Conservation (phyloP, 2,888 invertebrate genomes). For the Trichogramma dendrolimi region DNA sequence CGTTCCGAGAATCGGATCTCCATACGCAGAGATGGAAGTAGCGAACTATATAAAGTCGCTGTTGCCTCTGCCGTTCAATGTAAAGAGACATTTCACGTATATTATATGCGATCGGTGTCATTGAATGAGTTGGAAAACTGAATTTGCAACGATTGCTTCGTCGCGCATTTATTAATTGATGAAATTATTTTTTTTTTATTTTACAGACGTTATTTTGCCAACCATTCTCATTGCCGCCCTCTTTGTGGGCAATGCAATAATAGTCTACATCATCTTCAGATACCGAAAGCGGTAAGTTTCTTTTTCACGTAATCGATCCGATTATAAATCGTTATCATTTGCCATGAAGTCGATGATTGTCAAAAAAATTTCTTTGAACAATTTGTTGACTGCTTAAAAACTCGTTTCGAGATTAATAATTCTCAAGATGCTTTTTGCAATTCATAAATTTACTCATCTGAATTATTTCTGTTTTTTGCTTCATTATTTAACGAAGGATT, state of each 20-base stretch:
- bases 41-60: no score
- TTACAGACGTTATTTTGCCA: slow-evolving; percentile 69
- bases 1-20: no score
- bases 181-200: not conserved
- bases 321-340: no score
- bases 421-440: not conserved
- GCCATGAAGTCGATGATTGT: no score
- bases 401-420: no score
- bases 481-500: slow-evolving; percentile 22
- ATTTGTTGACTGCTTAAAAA: not conserved
- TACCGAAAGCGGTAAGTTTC: slow-evolving; percentile 62
- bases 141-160: not conserved
- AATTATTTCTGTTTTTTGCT: not conserved
- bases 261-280: slow-evolving; percentile 70
- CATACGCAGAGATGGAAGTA: no score
- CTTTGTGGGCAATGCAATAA: slow-evolving; percentile 69
- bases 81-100: no score
- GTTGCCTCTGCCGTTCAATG: no score
- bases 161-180: not conserved
- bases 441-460: not conserved
- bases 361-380: not conserved
- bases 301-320: no score
- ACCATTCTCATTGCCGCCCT: slow-evolving; percentile 67
- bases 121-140: not conserved
- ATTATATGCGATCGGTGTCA: no score